phyloP scores from a whole-genome alignment of 2,113 vertebrate species.

The Nycticryphes semicollaris region DNA sequence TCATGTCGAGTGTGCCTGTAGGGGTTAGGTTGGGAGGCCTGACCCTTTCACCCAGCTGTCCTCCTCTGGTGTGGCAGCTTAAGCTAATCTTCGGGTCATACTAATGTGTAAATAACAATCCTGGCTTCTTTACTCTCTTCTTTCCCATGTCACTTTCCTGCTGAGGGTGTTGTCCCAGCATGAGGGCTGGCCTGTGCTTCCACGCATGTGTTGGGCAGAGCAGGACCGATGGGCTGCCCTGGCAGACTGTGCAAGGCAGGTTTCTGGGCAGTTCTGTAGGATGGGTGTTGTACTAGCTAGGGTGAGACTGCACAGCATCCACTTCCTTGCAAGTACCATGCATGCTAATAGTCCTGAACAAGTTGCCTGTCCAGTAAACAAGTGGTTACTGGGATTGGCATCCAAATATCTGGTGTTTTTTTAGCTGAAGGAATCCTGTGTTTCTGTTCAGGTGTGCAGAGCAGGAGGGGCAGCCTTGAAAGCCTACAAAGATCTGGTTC shows the following conservation, averaged over 20 bases:
- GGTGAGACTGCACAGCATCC: neutral
- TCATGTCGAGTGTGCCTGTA: fast-evolving
- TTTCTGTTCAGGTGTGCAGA: neutral
- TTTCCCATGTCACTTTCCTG: neutral
- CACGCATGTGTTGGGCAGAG: fast-evolving
- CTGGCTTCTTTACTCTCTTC: neutral
- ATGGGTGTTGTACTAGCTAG: neutral
- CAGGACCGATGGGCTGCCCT: neutral
- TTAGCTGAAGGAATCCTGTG: neutral
- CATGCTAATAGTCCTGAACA: neutral
- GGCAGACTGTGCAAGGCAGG: fast-evolving
- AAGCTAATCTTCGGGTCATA: neutral
- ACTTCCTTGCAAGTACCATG: fast-evolving
- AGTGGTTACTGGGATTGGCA: neutral
- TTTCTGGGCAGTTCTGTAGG: fast-evolving
- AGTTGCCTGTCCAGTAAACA: neutral
- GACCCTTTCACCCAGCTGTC: neutral
- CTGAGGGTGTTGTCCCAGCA: fast-evolving
- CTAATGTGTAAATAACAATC: neutral
- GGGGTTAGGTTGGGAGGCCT: neutral
- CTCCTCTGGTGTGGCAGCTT: neutral
- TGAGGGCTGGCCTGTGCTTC: fast-evolving
- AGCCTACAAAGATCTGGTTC: neutral
- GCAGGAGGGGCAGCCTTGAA: neutral
- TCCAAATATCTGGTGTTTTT: neutral